Evolutionary conservation across 1,140 invertebrate species (phyloP).

Genomic region (Bathynomus jamesi): DNA sequence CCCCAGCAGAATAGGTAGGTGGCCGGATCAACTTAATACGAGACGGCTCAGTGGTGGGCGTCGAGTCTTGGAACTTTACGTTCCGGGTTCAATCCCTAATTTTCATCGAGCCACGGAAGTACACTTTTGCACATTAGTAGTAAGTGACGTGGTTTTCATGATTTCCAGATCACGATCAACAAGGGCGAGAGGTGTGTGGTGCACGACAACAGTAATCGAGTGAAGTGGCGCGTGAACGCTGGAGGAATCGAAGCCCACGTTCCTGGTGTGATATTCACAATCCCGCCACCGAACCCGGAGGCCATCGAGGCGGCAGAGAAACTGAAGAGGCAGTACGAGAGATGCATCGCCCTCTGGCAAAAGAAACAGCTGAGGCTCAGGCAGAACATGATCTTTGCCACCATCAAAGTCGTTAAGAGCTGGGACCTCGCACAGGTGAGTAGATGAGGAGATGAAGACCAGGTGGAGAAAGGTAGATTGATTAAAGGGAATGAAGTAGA

Average conservation of each 20-base stretch:
- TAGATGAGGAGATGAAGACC: no score
- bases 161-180: constrained; percentile 71
- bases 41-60: no score
- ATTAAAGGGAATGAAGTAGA: no score
- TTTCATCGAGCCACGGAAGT: no score
- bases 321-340: constrained; percentile 76
- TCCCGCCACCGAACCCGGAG: constrained; percentile 85
- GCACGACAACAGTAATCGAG: constrained; percentile 82
- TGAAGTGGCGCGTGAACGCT: constrained; percentile 80
- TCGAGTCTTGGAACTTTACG: no score
- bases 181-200: constrained; percentile 86
- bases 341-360: constrained; percentile 86
- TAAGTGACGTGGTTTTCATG: no score
- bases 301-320: constrained; percentile 76
- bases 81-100: no score
- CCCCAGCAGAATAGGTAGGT: no score
- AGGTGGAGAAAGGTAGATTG: no score
- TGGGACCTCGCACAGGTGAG: constrained; percentile 79
- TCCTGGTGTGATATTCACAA: constrained; percentile 79
- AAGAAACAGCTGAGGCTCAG: constrained; percentile 86
- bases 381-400: constrained; percentile 97
- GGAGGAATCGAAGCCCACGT: constrained; percentile 74
- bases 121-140: no score
- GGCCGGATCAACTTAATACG: no score
- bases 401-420: constrained; percentile 90